phyloP scores from a whole-genome alignment of 2,113 vertebrate species.

The Numida meleagris region DNA sequence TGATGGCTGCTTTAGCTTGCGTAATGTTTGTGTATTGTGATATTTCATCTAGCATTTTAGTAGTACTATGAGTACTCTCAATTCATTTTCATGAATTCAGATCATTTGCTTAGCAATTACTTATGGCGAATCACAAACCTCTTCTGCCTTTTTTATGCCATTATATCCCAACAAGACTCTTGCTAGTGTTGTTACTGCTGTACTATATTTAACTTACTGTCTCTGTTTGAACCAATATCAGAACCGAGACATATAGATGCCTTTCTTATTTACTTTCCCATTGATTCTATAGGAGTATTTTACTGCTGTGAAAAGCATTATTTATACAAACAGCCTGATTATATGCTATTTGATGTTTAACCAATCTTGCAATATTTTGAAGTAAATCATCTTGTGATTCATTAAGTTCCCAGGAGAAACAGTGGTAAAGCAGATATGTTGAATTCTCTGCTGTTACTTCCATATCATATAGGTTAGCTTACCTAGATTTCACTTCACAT shows the following conservation, averaged over 20 bases:
- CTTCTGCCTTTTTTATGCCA: background rate
- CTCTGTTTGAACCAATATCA: background rate
- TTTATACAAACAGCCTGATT: background rate
- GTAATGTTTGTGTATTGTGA: background rate
- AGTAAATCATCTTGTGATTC: background rate
- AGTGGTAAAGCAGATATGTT: background rate
- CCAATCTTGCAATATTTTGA: background rate
- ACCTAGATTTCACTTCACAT: background rate
- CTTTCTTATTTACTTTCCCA: background rate
- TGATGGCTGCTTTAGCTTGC: background rate
- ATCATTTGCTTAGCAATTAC: background rate
- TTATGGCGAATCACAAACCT: background rate
- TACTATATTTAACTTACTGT: background rate
- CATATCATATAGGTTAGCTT: background rate
- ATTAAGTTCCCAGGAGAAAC: background rate
- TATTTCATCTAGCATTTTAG: background rate
- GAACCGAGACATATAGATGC: background rate
- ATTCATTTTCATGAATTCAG: background rate
- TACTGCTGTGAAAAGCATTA: background rate
- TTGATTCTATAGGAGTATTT: background rate
- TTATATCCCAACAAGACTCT: background rate
- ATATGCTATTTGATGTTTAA: background rate
- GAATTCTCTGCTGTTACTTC: background rate
- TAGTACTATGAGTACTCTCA: background rate
- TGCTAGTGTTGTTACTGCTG: background rate